Base-by-base conservation (phyloP, 2,888 invertebrate genomes). In the Orgyia antiqua region DNA sequence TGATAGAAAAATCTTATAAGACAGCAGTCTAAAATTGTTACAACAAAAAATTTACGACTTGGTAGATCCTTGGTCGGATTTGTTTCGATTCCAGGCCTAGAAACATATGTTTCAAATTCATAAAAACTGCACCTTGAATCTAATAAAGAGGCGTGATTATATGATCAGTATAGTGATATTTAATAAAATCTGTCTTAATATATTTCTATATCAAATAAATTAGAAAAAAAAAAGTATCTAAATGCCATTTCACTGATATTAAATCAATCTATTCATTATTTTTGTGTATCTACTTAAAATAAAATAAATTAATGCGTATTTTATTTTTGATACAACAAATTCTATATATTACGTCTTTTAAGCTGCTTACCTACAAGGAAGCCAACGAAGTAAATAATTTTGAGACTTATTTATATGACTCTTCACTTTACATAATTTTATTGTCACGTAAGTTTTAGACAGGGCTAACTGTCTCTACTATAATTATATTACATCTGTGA, bases 321-420 rank as follows among this genome's bases (percentile, higher is more conserved):
- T 83, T 84, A 84, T 84, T 84, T 84, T 84, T 84, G 84, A 84
- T 84, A 84, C 75, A 74, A 74, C 68, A 68, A 71, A 75, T n/a
- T 61, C 61, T 73, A 74, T 78, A 79, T 78, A 82, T 80, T 80
- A 23, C 9, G 6, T 75, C 76, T 68, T 79, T 78, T 68, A 52
- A 58, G 59, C 68, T 67, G 74, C 72, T 63, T 52, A 60, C 73
- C 75, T 82, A 50, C 59, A 71, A 76, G 82, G 77, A 64, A 70
- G 69, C 68, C 59, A 64, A 60, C 57, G 44, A 68, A 63, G 51
- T 23, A 19, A 61, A 51, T 77, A 76, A 64, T 80, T 82, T 77
- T 72, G 60, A 66, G 72, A 72, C 70, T 69, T 68, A 57, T 68
- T 68, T 71, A 66, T 65, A 51, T 53, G 49, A 57, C 49, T 58